A percentile compares a stretch with the other conserved stretches of the same genome.
phyloP scores from a whole-genome alignment of 2,797 vertebrate species.

The Gymnocypris eckloni region DNA sequence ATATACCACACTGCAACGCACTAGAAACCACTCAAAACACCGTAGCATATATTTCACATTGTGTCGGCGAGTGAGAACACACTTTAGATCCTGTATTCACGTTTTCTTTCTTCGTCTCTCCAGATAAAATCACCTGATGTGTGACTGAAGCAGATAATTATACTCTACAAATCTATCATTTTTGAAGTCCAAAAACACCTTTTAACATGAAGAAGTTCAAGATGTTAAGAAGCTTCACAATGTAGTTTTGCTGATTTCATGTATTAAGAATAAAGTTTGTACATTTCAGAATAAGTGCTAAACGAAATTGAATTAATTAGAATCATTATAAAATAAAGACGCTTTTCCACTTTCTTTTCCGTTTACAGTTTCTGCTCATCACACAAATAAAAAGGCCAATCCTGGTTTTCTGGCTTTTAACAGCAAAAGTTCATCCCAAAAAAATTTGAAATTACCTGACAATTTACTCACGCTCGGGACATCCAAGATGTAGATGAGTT shows the following conservation, averaged over 20 bases:
- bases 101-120: neutral
- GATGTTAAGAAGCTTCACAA: neutral
- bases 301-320: neutral
- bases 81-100: neutral
- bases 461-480: neutral
- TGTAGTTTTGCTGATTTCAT: neutral
- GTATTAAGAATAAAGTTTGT: neutral
- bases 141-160: neutral
- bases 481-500: neutral
- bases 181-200: neutral
- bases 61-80: neutral
- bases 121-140: neutral
- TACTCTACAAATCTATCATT: neutral
- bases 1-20: neutral
- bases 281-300: slow-evolving; percentile 1
- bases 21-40: neutral
- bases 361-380: neutral
- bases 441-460: neutral
- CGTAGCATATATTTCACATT: neutral
- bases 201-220: neutral
- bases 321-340: neutral
- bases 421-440: too few species aligned
- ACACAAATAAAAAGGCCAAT: neutral
- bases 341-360: neutral
- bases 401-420: neutral